Conservation (phyloP, 2,797 vertebrate species). For the Sebastes hubbsi region DNA sequence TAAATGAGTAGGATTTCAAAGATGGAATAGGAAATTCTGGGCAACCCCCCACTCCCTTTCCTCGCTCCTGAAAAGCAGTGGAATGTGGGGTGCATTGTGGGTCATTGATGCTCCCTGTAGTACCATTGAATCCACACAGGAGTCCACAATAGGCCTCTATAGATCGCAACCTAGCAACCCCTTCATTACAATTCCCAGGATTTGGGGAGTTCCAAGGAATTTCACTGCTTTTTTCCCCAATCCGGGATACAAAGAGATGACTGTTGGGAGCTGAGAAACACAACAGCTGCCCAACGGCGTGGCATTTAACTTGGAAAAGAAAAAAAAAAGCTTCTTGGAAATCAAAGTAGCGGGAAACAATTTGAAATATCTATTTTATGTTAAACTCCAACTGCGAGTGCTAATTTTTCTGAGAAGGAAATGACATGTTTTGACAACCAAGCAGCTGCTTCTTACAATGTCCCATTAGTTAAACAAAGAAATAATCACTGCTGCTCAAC, state of each 20-base stretch:
- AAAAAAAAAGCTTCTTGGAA: constrained; percentile 24
- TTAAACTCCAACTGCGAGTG: neutral
- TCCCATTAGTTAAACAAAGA: constrained; percentile 7
- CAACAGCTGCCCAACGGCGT: constrained; percentile 44
- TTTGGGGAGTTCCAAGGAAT: constrained; percentile 74
- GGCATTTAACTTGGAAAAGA: constrained; percentile 22
- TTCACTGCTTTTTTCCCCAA: constrained; percentile 49
- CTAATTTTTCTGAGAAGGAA: neutral
- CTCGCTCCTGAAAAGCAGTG: constrained; percentile 59
- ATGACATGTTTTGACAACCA: neutral
- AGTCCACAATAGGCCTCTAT: constrained; percentile 75
- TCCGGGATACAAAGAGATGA: constrained; percentile 62
- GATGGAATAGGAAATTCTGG: constrained; percentile 42
- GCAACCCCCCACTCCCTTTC: constrained; percentile 41
- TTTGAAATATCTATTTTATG: constrained; percentile 1
- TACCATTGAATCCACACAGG: constrained; percentile 70
- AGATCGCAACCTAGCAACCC: constrained; percentile 80
- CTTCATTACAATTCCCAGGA: constrained; percentile 78
- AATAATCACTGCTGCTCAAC: constrained; percentile 25
- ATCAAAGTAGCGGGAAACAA: neutral
- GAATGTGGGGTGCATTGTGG: constrained; percentile 74
- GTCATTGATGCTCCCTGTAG: constrained; percentile 66
- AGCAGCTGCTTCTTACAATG: neutral
- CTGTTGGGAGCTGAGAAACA: constrained; percentile 61
- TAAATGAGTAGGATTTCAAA: constrained; percentile 37